These are phyloP conservation scores for Monopis laevigella DNA, from an alignment of 2,888 invertebrate genomes.

Conservation along the genomic window DNA sequence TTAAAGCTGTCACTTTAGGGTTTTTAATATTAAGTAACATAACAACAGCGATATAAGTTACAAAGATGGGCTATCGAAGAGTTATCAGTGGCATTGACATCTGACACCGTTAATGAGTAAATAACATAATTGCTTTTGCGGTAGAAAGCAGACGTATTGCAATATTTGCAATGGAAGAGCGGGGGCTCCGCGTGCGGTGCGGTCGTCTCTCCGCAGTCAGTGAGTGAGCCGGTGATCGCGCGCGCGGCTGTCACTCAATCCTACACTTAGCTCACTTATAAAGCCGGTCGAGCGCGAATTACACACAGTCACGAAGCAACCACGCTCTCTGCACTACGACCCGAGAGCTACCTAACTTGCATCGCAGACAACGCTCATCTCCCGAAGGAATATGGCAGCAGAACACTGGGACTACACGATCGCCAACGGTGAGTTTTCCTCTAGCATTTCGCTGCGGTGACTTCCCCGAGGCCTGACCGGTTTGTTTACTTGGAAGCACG, in stretches of 20 bases:
- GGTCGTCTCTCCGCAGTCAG: slow-evolving; percentile 5
- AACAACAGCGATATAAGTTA: too few relatives aligned
- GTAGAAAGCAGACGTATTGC: slow-evolving; percentile 5
- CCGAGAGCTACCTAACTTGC: slow-evolving; percentile 1
- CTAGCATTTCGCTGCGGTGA: slow-evolving; percentile 24
- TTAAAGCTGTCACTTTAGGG: too few relatives aligned
- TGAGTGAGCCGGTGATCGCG: slow-evolving; percentile 3
- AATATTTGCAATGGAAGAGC: background rate
- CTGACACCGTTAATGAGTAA: slow-evolving; percentile 7
- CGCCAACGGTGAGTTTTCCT: slow-evolving; percentile 63
- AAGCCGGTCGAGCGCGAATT: slow-evolving; percentile 1
- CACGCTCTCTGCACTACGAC: slow-evolving; percentile 13
- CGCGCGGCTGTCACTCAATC: slow-evolving; percentile 4
- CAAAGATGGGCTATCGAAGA: too few relatives aligned
- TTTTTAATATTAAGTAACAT: too few relatives aligned
- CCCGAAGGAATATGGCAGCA: slow-evolving; percentile 36
- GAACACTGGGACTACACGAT: slow-evolving; percentile 70
- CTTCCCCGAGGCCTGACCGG: slow-evolving; percentile 44
- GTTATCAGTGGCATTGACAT: slow-evolving; percentile 8
- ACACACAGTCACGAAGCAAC: slow-evolving; percentile 16
- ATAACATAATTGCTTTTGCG: slow-evolving; percentile 9
- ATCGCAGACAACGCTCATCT: background rate
- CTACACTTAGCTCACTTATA: background rate
- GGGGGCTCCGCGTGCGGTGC: background rate
- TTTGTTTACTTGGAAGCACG: slow-evolving; percentile 62